Conservation (phyloP, 2,888 invertebrate genomes). For the Plagodis pulveraria region DNA sequence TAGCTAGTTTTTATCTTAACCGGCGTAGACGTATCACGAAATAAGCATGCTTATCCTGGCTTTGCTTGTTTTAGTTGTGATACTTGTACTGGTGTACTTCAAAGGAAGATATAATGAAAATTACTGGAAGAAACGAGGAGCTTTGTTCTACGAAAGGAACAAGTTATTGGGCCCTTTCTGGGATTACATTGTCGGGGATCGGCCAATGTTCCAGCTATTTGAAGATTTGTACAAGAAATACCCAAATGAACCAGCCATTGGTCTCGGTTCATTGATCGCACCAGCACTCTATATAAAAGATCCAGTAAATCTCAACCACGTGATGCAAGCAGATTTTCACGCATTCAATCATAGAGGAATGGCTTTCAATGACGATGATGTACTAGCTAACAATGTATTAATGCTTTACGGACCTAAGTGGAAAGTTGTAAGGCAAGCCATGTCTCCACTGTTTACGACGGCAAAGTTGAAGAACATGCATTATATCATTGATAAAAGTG, state of each 20-base stretch:
- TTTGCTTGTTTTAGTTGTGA: conserved; percentile 9
- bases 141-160: conserved; percentile 48
- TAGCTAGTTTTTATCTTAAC: not conserved
- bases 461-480: conserved; percentile 69
- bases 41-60: conserved; percentile 14
- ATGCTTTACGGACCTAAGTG: conserved; percentile 58
- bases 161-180: conserved; percentile 55
- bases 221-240: conserved; percentile 53
- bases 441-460: conserved; percentile 63
- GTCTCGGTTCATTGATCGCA: conserved; percentile 44
- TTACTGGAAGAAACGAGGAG: conserved; percentile 64
- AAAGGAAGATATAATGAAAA: conserved; percentile 53
- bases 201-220: conserved; percentile 53
- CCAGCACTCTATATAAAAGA: conserved; percentile 52
- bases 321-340: conserved; percentile 53
- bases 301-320: conserved; percentile 50
- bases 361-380: conserved; percentile 46
- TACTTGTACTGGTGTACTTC: conserved; percentile 39
- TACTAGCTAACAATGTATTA: conserved; percentile 55
- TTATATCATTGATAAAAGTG: conserved; percentile 62
- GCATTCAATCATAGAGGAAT: conserved; percentile 57
- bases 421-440: conserved; percentile 63
- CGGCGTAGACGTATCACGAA: not conserved
- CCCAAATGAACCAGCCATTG: conserved; percentile 56
- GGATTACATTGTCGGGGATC: conserved; percentile 46